Conservation (phyloP, 2,797 vertebrate species). For the Loris lydekkerianus region DNA sequence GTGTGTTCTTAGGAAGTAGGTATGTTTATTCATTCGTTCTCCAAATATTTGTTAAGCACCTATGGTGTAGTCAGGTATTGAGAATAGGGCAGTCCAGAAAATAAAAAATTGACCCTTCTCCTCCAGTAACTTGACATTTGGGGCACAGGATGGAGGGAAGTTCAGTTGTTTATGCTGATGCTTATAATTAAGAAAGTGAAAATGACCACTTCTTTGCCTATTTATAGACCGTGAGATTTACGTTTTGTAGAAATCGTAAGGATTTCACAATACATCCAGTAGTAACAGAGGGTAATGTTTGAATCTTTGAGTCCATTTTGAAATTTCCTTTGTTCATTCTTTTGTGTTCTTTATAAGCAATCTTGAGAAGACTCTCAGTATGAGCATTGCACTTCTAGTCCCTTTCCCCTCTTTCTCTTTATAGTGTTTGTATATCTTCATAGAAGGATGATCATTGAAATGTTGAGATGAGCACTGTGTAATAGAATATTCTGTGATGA, state of each 20-base stretch:
- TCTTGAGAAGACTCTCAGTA: background rate
- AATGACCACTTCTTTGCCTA: background rate
- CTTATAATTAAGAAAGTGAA: slow-evolving; percentile 57
- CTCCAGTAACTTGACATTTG: background rate
- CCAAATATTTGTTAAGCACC: slow-evolving; percentile 33
- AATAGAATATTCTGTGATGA: background rate
- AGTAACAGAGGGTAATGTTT: background rate
- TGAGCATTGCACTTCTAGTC: background rate
- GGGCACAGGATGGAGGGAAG: background rate
- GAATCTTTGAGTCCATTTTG: background rate
- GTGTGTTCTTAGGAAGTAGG: slow-evolving; percentile 47
- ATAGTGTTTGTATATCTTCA: background rate
- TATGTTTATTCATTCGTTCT: slow-evolving; percentile 11
- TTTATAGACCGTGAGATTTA: background rate
- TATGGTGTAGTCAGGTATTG: background rate
- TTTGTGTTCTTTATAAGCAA: background rate
- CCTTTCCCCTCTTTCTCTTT: background rate
- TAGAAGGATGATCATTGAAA: slow-evolving; percentile 19
- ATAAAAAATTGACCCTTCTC: background rate
- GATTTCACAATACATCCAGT: background rate
- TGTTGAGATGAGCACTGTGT: background rate
- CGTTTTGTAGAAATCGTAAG: background rate
- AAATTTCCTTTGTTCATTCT: background rate
- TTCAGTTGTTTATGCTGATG: background rate
- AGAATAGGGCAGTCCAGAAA: background rate